Evolutionary conservation across 2,888 invertebrate species (phyloP).

Genomic region (Chironomus riparius): DNA sequence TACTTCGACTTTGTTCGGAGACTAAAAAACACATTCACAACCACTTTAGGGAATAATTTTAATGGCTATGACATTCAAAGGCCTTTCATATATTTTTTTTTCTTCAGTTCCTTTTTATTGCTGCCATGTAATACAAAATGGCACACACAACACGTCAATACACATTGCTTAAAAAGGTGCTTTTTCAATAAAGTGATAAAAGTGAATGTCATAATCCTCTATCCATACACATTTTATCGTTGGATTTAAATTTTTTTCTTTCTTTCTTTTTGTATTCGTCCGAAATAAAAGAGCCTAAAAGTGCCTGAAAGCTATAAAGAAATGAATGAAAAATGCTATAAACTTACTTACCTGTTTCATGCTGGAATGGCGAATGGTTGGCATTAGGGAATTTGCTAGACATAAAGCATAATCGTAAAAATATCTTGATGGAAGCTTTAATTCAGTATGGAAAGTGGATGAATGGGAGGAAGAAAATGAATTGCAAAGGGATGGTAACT

Average conservation of each 20-base stretch:
- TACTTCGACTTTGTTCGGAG: too few species aligned
- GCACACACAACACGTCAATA: background rate
- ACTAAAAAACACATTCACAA: too few species aligned
- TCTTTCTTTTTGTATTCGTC: too few species aligned
- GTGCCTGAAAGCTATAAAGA: constrained; percentile 1
- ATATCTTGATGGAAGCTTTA: constrained; percentile 14
- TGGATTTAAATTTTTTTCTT: background rate
- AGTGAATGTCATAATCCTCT: constrained; percentile 8
- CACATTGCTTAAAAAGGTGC: background rate
- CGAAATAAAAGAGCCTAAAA: background rate
- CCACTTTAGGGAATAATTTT: background rate
- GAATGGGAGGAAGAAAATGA: background rate
- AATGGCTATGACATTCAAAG: background rate
- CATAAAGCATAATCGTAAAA: constrained; percentile 24
- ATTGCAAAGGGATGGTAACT: too few species aligned
- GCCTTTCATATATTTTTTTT: background rate
- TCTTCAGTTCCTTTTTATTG: too few species aligned
- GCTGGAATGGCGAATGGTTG: background rate
- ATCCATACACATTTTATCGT: background rate
- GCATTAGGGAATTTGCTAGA: constrained; percentile 24
- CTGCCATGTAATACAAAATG: too few species aligned
- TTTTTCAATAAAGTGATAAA: constrained; percentile 19
- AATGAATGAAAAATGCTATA: background rate
- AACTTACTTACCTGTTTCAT: constrained; percentile 14
- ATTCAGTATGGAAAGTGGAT: background rate